phyloP scores from a whole-genome alignment of 2,888 invertebrate species.

The Euzophera pinguis region DNA sequence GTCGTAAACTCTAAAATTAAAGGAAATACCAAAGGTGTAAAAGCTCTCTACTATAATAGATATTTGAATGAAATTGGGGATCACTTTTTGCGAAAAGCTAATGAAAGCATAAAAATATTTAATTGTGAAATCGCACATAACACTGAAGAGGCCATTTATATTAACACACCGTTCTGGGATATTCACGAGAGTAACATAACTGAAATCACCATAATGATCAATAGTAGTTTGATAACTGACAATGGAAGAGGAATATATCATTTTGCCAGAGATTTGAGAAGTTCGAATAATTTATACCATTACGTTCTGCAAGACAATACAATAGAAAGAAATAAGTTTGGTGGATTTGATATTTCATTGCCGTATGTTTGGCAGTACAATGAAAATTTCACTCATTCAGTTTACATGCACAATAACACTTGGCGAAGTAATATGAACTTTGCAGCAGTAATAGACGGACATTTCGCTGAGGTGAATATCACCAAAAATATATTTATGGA shows the following conservation, averaged over 20 bases:
- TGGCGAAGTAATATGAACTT: conserved; percentile 94
- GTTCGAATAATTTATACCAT: conserved; percentile 98
- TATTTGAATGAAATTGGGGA: conserved; percentile 92
- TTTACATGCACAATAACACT: conserved; percentile 91
- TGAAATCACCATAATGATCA: conserved; percentile 93
- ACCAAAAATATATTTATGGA: conserved; percentile 90
- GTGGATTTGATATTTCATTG: conserved; percentile 92
- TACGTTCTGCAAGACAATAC: conserved; percentile 93
- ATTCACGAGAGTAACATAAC: conserved; percentile 91
- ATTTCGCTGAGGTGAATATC: conserved; percentile 94
- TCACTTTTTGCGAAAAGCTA: conserved; percentile 91
- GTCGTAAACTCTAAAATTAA: conserved; percentile 87
- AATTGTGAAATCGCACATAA: conserved; percentile 91
- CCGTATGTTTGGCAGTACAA: conserved; percentile 98
- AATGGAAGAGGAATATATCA: conserved; percentile 94
- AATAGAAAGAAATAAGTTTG: conserved; percentile 90
- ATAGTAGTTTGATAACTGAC: conserved; percentile 89
- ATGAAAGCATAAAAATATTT: conserved; percentile 90
- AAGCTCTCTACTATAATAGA: conserved; percentile 92
- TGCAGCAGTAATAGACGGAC: conserved; percentile 92
- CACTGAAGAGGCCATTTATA: conserved; percentile 87
- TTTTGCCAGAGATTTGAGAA: conserved; percentile 94
- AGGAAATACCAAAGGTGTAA: conserved; percentile 89
- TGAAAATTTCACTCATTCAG: conserved; percentile 95
- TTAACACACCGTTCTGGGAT: conserved; percentile 93